Base-by-base conservation (phyloP, 2,888 invertebrate species). In the Patella ulyssiponensis region DNA sequence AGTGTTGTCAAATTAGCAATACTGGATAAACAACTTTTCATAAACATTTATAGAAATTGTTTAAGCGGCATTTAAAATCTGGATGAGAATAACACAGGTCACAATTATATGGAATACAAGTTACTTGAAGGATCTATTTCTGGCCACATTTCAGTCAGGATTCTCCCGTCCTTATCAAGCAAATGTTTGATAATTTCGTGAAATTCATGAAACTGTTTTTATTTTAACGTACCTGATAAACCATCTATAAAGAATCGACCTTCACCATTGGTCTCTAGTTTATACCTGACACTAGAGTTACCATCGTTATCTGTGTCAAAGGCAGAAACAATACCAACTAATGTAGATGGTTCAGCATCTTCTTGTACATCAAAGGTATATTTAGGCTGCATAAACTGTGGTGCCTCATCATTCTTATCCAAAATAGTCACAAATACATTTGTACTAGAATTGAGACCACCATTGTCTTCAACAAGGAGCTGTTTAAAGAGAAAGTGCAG, bases 321-420 rank as follows among this genome's bases (percentile, higher is more conserved):
- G 51, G 85, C 85, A n/a, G 69, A 71, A 15, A 86, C 78, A 5
- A 27, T 70, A 27, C 84, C 85, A 1, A 86, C 80, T 12, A 17
- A 58, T n/a, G 71, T 69, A 20, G 72, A 64, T 70, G 52, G 75
- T 17, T 33, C 71, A 64, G 15, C 27, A 14, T 20, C 69, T 73
- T 81, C 75, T 1, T 71, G 72, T 20, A 81, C 71, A 52, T 20
- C 76, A 64, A 80, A 78, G 9, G 33, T 73, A 75, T 81, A 83
- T n/a, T 52, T 33, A 7, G 52, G 0, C 17, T 51, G 51, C 27
- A 11, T 11, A 76, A 83, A 83, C 12, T 33, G 23, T 23, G 81
- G 83, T 1, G 75, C 20, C 64, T 76, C 76, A 75, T 83, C 83
- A 58, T 81, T 80, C 27, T 81, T 76, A 78, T 83, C 79, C 52